These are phyloP conservation scores for Ooceraea biroi DNA, from an alignment of 1,140 invertebrate genomes.

Conservation along the genomic window DNA sequence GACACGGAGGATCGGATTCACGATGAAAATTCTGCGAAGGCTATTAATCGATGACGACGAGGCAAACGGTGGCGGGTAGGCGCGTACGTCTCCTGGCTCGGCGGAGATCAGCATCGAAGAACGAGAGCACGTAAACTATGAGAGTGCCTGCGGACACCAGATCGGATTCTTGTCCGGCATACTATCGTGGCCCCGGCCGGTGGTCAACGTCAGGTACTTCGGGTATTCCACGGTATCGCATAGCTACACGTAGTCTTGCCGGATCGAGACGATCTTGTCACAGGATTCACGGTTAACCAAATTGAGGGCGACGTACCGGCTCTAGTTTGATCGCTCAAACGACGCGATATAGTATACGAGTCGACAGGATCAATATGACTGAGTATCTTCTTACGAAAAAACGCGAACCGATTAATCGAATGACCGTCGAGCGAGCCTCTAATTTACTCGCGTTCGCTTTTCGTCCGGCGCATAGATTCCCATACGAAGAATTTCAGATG, in stretches of 20 bases:
- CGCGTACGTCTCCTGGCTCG: slow-evolving; percentile 26
- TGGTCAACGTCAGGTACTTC: slow-evolving; percentile 65
- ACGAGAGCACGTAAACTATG: slow-evolving; percentile 74
- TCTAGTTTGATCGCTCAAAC: slow-evolving; percentile 36
- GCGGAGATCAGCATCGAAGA: slow-evolving; percentile 47
- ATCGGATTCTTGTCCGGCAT: slow-evolving; percentile 72
- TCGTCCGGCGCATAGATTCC: not conserved
- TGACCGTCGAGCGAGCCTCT: not conserved
- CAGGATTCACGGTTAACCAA: slow-evolving; percentile 70
- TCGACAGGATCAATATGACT: not conserved
- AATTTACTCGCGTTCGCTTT: slow-evolving; percentile 9
- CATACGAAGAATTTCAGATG: too few species aligned
- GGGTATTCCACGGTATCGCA: slow-evolving; percentile 72
- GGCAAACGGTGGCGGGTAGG: slow-evolving; percentile 21
- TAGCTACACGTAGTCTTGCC: slow-evolving; percentile 68
- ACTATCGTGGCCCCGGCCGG: slow-evolving; percentile 46
- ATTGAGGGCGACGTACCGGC: slow-evolving; percentile 56
- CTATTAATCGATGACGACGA: slow-evolving; percentile 44
- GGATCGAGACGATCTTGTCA: slow-evolving; percentile 68
- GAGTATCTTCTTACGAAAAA: slow-evolving; percentile 7
- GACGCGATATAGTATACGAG: not conserved
- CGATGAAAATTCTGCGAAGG: slow-evolving; percentile 44
- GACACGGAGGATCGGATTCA: slow-evolving; percentile 24
- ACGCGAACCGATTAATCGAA: not conserved
- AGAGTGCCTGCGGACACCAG: slow-evolving; percentile 69